Conservation (phyloP, 2,797 vertebrate genomes). For the Atherinosoma microstoma region DNA sequence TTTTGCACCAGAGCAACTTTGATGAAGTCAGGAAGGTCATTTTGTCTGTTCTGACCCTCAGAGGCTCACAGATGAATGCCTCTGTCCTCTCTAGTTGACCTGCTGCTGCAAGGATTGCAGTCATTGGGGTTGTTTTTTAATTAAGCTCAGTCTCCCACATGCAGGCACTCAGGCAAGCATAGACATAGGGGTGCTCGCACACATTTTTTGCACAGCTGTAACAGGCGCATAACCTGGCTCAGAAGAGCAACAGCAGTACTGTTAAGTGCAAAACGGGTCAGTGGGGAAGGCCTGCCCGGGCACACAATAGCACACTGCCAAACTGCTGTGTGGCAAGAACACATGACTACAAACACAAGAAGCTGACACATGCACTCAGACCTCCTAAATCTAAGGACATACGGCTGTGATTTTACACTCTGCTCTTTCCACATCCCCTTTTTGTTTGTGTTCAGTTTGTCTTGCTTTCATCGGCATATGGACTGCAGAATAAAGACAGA, state of each 20-base stretch:
- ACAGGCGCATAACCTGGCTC: slow-evolving; percentile 51
- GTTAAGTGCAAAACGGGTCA: slow-evolving; percentile 74
- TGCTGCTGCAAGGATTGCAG: slow-evolving; percentile 67
- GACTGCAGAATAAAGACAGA: slow-evolving; percentile 4
- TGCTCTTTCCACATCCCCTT: slow-evolving; percentile 1
- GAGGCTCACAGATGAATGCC: slow-evolving; percentile 75
- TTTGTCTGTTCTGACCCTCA: slow-evolving; percentile 63
- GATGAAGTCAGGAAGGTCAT: slow-evolving; percentile 68
- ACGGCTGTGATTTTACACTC: slow-evolving; percentile 26
- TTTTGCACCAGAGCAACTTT: slow-evolving; percentile 66
- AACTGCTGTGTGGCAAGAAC: slow-evolving; percentile 47
- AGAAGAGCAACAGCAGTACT: slow-evolving; percentile 59
- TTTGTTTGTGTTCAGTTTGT: slow-evolving; percentile 26
- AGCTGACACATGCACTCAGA: slow-evolving; percentile 15
- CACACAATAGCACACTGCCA: slow-evolving; percentile 48
- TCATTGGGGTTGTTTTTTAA: slow-evolving; percentile 66
- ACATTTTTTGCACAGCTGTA: slow-evolving; percentile 63
- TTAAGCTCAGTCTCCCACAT: slow-evolving; percentile 60
- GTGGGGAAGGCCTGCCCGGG: slow-evolving; percentile 57
- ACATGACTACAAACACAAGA: slow-evolving; percentile 30
- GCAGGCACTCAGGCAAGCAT: slow-evolving; percentile 15
- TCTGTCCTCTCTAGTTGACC: slow-evolving; percentile 69
- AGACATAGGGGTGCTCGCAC: not conserved
- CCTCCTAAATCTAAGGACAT: slow-evolving; percentile 43
- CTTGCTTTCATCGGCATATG: slow-evolving; percentile 13